Conservation (phyloP, 2,797 vertebrate species). For the Scarus forsteni region DNA sequence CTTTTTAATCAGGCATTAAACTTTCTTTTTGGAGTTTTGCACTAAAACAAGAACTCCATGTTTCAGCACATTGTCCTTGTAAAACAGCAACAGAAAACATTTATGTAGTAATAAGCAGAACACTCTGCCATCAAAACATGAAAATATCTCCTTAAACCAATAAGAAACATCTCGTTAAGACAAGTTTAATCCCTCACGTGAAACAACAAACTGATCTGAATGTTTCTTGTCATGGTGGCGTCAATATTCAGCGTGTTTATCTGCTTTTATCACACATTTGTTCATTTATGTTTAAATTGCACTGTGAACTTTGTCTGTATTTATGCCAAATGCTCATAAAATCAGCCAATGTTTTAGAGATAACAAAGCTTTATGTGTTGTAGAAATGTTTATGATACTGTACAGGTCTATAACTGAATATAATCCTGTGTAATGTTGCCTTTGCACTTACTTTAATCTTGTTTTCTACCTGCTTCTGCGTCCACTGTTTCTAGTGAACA, state of each 20-base stretch:
- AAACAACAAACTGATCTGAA: not conserved
- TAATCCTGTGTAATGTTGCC: not conserved
- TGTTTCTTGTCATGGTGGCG: not conserved
- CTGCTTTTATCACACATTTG: constrained; percentile 4
- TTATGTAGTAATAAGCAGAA: not conserved
- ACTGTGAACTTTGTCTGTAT: constrained; percentile 7
- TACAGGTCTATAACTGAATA: not conserved
- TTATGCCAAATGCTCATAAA: constrained; percentile 8
- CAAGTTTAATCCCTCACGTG: not conserved
- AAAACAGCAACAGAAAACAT: too few species aligned
- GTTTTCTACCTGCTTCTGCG: not conserved
- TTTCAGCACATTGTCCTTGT: not conserved
- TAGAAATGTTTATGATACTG: not conserved
- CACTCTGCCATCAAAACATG: not conserved
- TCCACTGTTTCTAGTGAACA: not conserved
- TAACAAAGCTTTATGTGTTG: not conserved
- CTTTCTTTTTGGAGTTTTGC: not conserved
- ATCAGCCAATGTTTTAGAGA: not conserved
- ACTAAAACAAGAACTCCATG: not conserved
- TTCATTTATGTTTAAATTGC: not conserved
- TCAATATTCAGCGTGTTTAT: too few species aligned
- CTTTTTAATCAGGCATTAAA: not conserved
- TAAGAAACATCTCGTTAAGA: not conserved
- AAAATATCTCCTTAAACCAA: not conserved
- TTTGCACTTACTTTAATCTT: not conserved